Percentiles rank a stretch among this genome's conserved stretches.
phyloP scores from a whole-genome alignment of 2,113 vertebrate species.

The Amia ocellicauda region DNA sequence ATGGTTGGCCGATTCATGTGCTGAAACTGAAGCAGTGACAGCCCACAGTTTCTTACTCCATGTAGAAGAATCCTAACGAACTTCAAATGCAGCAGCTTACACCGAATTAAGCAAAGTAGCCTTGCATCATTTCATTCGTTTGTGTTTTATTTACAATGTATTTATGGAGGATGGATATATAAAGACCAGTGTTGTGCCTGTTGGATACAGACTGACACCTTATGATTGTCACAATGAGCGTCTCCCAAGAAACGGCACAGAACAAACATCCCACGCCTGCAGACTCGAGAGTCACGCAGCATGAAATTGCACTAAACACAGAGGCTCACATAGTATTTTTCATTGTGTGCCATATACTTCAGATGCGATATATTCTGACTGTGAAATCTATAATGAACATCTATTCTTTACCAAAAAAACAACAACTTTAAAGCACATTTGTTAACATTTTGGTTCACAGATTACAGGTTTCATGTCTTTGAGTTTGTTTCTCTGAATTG shows the following conservation, averaged over 20 bases:
- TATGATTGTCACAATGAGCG: not conserved
- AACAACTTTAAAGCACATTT: slow-evolving; percentile 5
- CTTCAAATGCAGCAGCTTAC: too few relatives aligned
- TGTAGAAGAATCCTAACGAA: too few relatives aligned
- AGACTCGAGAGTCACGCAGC: not conserved
- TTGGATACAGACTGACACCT: not conserved
- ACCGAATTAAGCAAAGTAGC: not conserved
- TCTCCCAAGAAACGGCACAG: not conserved
- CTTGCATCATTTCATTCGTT: not conserved
- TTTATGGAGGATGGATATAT: not conserved
- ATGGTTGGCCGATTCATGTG: too few relatives aligned
- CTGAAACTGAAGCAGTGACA: too few relatives aligned
- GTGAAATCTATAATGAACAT: not conserved
- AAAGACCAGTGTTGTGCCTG: not conserved
- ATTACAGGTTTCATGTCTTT: not conserved
- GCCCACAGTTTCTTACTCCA: too few relatives aligned
- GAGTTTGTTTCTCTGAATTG: too few relatives aligned
- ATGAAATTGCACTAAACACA: not conserved
- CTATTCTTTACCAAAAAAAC: not conserved
- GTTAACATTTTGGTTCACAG: not conserved
- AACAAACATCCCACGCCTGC: not conserved
- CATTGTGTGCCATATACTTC: not conserved
- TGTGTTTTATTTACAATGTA: slow-evolving; percentile 3
- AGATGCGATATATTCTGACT: too few relatives aligned
- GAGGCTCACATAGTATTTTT: not conserved